Evolutionary conservation across 2,888 invertebrate species (phyloP).

Genomic region (Yponomeuta malinellus): DNA sequence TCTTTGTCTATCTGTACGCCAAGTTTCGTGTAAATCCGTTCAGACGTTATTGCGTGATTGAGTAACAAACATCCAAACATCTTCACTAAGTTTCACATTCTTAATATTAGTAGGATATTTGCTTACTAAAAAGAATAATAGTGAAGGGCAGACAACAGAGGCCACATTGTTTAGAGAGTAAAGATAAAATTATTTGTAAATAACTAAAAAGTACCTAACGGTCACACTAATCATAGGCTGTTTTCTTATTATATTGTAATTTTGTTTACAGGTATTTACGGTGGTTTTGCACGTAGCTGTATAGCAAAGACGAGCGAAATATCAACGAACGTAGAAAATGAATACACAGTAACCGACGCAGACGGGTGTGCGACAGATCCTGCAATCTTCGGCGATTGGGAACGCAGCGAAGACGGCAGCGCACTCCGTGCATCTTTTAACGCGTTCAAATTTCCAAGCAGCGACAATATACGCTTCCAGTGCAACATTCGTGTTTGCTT

Average conservation of each 20-base stretch:
- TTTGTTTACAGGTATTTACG: constrained; percentile 83
- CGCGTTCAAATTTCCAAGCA: constrained; percentile 96
- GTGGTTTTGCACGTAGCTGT: constrained; percentile 94
- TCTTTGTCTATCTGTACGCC: too few relatives aligned
- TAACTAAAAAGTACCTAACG: too few relatives aligned
- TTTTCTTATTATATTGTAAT: constrained; percentile 6
- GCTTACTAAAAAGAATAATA: too few relatives aligned
- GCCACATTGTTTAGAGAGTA: too few relatives aligned
- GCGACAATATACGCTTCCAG: constrained; percentile 95
- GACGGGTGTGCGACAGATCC: constrained; percentile 96
- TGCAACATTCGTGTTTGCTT: constrained; percentile 97
- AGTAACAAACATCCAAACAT: too few relatives aligned
- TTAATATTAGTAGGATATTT: too few relatives aligned
- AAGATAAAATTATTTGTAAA: too few relatives aligned
- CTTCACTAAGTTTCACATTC: too few relatives aligned
- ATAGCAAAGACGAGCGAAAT: constrained; percentile 95
- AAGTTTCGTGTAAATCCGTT: too few relatives aligned
- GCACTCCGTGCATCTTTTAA: constrained; percentile 92
- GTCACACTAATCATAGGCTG: too few relatives aligned
- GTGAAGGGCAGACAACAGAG: too few relatives aligned
- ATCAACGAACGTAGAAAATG: constrained; percentile 84
- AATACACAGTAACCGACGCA: constrained; percentile 94
- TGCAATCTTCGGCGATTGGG: constrained; percentile 95
- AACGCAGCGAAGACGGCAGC: constrained; percentile 89
- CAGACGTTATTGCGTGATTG: too few relatives aligned